Evolutionary conservation across 1,140 invertebrate species (phyloP).

Genomic region (Gyrodactylus salaris): DNA sequence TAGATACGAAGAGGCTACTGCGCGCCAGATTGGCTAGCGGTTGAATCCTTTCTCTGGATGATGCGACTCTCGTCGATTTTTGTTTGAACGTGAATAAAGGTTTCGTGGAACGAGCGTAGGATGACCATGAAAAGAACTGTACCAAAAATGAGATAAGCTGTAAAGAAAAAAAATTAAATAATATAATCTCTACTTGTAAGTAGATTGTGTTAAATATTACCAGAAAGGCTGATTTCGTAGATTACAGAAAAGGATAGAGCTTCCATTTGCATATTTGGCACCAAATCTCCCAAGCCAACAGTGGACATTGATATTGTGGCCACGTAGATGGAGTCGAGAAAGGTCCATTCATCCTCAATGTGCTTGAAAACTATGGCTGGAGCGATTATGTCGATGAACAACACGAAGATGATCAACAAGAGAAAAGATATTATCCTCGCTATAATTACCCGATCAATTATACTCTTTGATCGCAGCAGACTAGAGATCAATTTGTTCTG

Average conservation of each 20-base stretch:
- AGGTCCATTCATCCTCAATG: not conserved
- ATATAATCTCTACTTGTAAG: too few relatives aligned
- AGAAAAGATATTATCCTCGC: not conserved
- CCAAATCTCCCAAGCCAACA: not conserved
- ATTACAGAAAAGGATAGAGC: not conserved
- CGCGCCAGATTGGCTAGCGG: too few relatives aligned
- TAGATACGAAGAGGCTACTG: too few relatives aligned
- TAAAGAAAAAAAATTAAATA: too few relatives aligned
- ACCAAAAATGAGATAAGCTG: not conserved
- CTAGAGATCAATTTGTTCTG: too few relatives aligned
- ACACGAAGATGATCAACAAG: not conserved
- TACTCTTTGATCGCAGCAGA: too few relatives aligned
- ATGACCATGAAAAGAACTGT: not conserved
- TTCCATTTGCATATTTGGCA: not conserved
- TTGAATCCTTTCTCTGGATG: too few relatives aligned
- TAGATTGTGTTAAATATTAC: too few relatives aligned
- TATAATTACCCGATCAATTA: not conserved
- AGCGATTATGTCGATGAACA: not conserved
- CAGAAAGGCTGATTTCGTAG: not conserved
- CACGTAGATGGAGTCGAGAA: not conserved
- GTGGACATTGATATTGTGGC: not conserved
- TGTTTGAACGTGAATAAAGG: not conserved
- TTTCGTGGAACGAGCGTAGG: not conserved
- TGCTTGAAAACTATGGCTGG: not conserved
- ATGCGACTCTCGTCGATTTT: not conserved